These are phyloP conservation scores for Drosophila kanekoi DNA, from an alignment of 2,888 invertebrate species.

Conservation along the genomic window DNA sequence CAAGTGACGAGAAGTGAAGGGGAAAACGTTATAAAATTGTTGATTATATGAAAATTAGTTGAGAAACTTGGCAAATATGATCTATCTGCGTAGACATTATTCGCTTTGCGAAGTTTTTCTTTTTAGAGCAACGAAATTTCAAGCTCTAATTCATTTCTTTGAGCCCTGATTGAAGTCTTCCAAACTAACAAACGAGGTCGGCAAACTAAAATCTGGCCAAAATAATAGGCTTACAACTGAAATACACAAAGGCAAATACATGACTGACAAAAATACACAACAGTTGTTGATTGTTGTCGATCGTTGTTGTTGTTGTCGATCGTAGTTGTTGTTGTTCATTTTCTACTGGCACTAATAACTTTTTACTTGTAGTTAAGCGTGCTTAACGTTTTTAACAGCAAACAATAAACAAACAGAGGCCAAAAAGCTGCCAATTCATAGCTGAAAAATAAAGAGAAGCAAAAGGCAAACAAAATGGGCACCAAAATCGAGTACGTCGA, in stretches of 20 bases:
- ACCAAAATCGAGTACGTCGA: slow-evolving; percentile 97
- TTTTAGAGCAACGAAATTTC: slow-evolving; percentile 20
- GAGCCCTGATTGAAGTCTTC: slow-evolving; percentile 13
- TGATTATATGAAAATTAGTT: slow-evolving; percentile 45
- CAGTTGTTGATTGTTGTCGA: slow-evolving; percentile 23
- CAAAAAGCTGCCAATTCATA: slow-evolving; percentile 11
- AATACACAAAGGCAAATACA: slow-evolving; percentile 41
- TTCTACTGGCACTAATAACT: slow-evolving; percentile 42
- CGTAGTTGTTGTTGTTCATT: slow-evolving; percentile 23
- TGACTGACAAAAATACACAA: slow-evolving; percentile 60
- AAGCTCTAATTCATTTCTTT: slow-evolving; percentile 49
- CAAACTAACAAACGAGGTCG: slow-evolving; percentile 66
- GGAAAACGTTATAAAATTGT: slow-evolving; percentile 51
- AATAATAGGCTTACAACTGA: slow-evolving; percentile 66
- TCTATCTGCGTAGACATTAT: neutral
- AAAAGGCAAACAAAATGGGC: slow-evolving; percentile 87
- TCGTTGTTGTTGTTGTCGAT: slow-evolving; percentile 18
- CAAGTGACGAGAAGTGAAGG: slow-evolving; percentile 55
- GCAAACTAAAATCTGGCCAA: slow-evolving; percentile 67
- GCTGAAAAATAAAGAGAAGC: neutral
- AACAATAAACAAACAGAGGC: slow-evolving; percentile 33
- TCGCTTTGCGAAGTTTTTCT: neutral
- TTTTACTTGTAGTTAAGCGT: slow-evolving; percentile 50
- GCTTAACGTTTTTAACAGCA: slow-evolving; percentile 51
- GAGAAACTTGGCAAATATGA: neutral